Evolutionary conservation across 2,888 invertebrate species (phyloP).

Genomic region (Dryobotodes eremita): DNA sequence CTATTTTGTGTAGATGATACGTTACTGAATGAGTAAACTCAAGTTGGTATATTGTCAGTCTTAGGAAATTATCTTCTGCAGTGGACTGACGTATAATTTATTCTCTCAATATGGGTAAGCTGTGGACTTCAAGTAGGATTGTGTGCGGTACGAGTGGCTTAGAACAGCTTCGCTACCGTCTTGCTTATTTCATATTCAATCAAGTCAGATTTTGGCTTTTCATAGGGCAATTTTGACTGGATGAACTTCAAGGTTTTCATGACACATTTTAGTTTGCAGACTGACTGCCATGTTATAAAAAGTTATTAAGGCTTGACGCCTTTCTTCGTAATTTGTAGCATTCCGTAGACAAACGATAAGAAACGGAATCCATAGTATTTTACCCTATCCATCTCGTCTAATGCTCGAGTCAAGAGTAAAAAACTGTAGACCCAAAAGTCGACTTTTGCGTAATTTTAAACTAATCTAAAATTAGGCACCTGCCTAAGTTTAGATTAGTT

Average conservation of each 20-base stretch:
- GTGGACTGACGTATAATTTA: constrained; percentile 39
- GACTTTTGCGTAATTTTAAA: too few relatives aligned
- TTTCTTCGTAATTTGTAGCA: neutral
- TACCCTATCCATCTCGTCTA: neutral
- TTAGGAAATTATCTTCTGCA: constrained; percentile 40
- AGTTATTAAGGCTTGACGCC: neutral
- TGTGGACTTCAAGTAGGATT: constrained; percentile 33
- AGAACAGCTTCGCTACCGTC: constrained; percentile 8
- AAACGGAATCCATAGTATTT: neutral
- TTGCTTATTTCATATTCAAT: neutral
- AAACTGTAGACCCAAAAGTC: too few relatives aligned
- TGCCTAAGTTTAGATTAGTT: too few relatives aligned
- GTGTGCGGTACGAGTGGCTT: neutral
- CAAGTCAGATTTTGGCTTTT: constrained; percentile 4
- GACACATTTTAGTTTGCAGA: neutral
- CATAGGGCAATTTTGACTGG: neutral
- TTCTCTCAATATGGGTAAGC: constrained; percentile 42
- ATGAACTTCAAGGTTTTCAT: neutral
- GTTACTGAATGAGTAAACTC: constrained; percentile 34
- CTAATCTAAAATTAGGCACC: too few relatives aligned
- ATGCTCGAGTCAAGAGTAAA: neutral
- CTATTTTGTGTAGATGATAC: neutral
- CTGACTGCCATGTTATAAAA: neutral
- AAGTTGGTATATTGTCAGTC: constrained; percentile 25
- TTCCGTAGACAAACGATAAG: neutral